Evolutionary conservation across 2,888 invertebrate genomes (phyloP).

Genomic region (Galeopsomyia nigrocyanea): DNA sequence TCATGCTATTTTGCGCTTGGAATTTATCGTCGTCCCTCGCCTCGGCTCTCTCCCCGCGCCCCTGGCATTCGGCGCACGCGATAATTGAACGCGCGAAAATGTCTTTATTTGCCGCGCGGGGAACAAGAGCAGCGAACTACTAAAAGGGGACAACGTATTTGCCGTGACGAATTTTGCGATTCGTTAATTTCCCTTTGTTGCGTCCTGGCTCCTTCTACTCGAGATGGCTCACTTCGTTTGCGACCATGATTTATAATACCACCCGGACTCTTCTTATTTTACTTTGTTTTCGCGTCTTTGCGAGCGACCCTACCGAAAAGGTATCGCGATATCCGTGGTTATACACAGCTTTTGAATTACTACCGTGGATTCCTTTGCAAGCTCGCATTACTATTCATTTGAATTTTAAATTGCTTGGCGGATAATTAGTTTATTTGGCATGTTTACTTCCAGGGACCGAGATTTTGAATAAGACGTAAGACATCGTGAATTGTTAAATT

Average conservation of each 20-base stretch:
- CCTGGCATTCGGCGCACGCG: constrained; percentile 14
- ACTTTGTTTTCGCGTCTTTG: neutral
- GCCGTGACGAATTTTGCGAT: constrained; percentile 38
- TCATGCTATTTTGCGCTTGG: neutral
- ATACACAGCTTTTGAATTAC: too few species aligned
- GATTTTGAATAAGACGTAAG: too few species aligned
- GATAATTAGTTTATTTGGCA: too few species aligned
- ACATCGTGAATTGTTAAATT: neutral
- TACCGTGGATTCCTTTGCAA: too few species aligned
- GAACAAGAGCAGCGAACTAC: neutral
- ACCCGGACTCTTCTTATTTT: too few species aligned
- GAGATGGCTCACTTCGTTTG: neutral
- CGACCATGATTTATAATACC: neutral
- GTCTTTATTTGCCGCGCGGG: constrained; percentile 20
- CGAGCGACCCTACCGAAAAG: too few species aligned
- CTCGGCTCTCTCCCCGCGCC: too few species aligned
- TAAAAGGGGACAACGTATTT: too few species aligned
- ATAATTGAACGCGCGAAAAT: constrained; percentile 35
- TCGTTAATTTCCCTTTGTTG: constrained; percentile 40
- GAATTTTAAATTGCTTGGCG: constrained; percentile 16
- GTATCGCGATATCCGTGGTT: too few species aligned
- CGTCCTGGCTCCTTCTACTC: neutral
- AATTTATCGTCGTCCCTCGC: constrained; percentile 32
- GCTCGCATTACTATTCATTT: too few species aligned
- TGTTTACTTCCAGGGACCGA: too few species aligned